Evolutionary conservation across 2,113 vertebrate genomes (phyloP).

Genomic region (Corythornis vintsioides): DNA sequence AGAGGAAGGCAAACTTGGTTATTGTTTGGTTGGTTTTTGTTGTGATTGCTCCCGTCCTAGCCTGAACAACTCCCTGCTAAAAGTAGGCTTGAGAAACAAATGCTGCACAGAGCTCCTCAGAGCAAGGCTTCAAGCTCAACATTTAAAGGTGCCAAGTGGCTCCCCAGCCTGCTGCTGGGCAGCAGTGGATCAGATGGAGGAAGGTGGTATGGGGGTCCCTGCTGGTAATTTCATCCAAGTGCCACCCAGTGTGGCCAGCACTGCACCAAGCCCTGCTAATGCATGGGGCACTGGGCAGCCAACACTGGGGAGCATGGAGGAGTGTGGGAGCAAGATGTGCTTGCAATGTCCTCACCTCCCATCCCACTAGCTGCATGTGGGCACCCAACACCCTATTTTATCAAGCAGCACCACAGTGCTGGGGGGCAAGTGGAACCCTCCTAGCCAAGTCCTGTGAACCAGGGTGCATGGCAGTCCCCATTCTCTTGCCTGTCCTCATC

Average conservation of each 20-base stretch:
- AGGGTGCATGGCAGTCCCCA: slow-evolving; percentile 43
- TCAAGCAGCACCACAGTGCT: slow-evolving; percentile 74
- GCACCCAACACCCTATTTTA: slow-evolving; percentile 74
- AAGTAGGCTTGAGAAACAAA: background rate
- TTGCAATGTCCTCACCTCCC: background rate
- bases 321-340: background rate
- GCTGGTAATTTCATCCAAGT: background rate
- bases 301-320: background rate
- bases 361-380: slow-evolving; percentile 53
- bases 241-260: background rate
- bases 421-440: slow-evolving; percentile 63
- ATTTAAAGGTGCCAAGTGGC: background rate
- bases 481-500: background rate
- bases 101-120: background rate
- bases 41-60: background rate
- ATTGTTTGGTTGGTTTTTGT: background rate
- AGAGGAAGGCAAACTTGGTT: background rate
- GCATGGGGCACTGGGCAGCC: background rate
- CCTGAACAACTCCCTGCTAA: background rate
- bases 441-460: slow-evolving; percentile 74
- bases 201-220: rapidly evolving
- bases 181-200: background rate
- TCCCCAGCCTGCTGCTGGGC: background rate
- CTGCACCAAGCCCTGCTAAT: background rate
- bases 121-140: background rate